Evolutionary conservation across 1,140 invertebrate genomes (phyloP), one percentile per base, ranked within the genome.

Genomic region (Sipha flava): DNA sequence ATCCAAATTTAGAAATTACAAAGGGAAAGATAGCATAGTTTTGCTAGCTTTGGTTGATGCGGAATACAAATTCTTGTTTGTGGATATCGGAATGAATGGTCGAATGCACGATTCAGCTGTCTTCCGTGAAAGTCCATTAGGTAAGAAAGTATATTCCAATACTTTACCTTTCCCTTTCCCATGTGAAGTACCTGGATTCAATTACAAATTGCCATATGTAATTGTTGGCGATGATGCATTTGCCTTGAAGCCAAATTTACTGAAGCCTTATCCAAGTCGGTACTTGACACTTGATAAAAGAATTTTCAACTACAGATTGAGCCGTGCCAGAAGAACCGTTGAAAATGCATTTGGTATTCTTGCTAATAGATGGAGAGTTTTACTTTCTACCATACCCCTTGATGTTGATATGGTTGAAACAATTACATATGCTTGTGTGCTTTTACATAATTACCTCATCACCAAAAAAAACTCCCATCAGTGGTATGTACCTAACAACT

Each of bases 341-440:
- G 86, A 88, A 83, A 87, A 87, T 83, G 83, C 83, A 1, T 88
- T 87, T 84, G 86, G 86, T 1, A 86, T 88, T n/a, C n/a, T n/a
- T n/a, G n/a, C n/a, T n/a, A n/a, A n/a, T n/a, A n/a, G n/a, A n/a
- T n/a, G n/a, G 47, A 75, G 87, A 49, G 83, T 83, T n/a, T 45
- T 82, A n/a, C 80, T 81, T 77, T 86, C 85, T 82, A 21, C 47
- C 18, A 52, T 52, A 52, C 9, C 47, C 47, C 47, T 52, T 52
- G 47, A 52, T 21, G 47, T 52, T 52, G 6, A 52, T n/a, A n/a
- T n/a, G n/a, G 23, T 31, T 57, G 54, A 57, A 57, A 57, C 54
- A 29, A 54, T 54, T 54, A 54, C 23, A 3, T 26, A 54, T 54
- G 52, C 52, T 12, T 54, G 52, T 54, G 52, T 54, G 52, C 21